Percentiles rank a stretch among this genome's conserved stretches.
These are phyloP conservation scores for Noctua comes DNA, from an alignment of 2,888 invertebrate species.

Conservation along the genomic window DNA sequence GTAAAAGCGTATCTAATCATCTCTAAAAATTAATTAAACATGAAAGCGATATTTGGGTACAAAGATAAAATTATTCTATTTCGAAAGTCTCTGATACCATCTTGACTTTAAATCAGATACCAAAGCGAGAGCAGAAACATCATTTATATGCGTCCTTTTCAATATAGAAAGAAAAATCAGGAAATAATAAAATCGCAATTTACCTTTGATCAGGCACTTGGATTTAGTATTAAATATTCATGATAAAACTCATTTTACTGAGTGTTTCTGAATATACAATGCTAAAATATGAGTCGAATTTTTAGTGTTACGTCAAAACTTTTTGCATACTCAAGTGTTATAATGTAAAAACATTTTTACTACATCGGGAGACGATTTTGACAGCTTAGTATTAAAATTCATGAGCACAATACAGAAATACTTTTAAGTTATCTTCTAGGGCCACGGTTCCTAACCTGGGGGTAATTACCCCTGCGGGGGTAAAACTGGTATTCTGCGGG, in stretches of 20 bases:
- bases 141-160: conserved; percentile 25
- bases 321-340: conserved; percentile 32
- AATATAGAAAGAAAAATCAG: conserved; percentile 17
- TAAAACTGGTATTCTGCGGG: too few relatives aligned
- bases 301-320: conserved; percentile 19
- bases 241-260: conserved; percentile 38
- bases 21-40: neutral
- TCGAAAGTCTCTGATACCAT: conserved; percentile 18
- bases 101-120: conserved; percentile 50
- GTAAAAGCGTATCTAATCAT: neutral
- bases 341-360: conserved; percentile 41
- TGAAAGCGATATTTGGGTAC: neutral
- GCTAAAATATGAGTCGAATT: conserved; percentile 1
- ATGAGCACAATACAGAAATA: neutral
- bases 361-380: conserved; percentile 5
- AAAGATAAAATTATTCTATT: conserved; percentile 30
- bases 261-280: conserved; percentile 23
- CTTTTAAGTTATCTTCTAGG: neutral
- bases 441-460: too few relatives aligned
- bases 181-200: conserved; percentile 25
- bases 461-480: too few relatives aligned
- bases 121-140: conserved; percentile 1
- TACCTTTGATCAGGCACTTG: conserved; percentile 27
- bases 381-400: conserved; percentile 1
- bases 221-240: conserved; percentile 54